Evolutionary conservation across 2,888 invertebrate species (phyloP).

Genomic region (Mimumesa dahlbomi): DNA sequence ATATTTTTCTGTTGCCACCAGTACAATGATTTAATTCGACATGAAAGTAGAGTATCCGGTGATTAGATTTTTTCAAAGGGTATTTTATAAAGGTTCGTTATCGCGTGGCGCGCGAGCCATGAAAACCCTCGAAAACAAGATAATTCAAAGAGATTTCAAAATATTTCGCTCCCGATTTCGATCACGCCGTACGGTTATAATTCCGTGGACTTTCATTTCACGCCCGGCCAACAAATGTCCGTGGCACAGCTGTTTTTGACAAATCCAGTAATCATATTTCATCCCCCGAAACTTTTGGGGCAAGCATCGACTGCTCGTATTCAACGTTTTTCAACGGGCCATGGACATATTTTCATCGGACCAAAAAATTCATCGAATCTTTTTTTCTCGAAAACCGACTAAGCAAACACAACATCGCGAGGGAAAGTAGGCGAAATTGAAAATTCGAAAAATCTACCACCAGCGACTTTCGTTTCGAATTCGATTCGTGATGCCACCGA

Average conservation of each 20-base stretch:
- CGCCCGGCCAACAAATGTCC: conserved; percentile 57
- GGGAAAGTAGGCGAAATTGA: not conserved
- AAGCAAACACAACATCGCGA: not conserved
- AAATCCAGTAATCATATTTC: conserved; percentile 65
- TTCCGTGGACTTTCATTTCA: conserved; percentile 63
- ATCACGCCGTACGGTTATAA: conserved; percentile 40
- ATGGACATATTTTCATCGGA: conserved; percentile 27
- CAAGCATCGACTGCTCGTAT: conserved; percentile 40
- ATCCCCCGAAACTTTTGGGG: conserved; percentile 47
- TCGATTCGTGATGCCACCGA: too few species aligned
- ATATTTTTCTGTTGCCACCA: too few species aligned
- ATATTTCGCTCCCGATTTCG: conserved; percentile 33
- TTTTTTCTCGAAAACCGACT: too few species aligned
- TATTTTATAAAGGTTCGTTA: too few species aligned
- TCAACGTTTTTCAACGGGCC: conserved; percentile 38
- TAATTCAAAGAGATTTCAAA: conserved; percentile 18
- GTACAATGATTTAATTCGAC: too few species aligned
- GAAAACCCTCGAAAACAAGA: conserved; percentile 15
- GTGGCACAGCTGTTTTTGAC: conserved; percentile 67
- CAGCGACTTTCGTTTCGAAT: not conserved
- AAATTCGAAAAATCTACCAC: not conserved
- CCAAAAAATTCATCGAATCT: too few species aligned
- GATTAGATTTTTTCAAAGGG: too few species aligned
- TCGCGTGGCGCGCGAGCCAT: too few species aligned
- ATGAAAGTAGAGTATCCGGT: too few species aligned